A percentile compares a stretch with the other conserved stretches of the same genome.
Evolutionary conservation across 1,140 invertebrate genomes (phyloP).

Genomic region (Drosophila setifemur): DNA sequence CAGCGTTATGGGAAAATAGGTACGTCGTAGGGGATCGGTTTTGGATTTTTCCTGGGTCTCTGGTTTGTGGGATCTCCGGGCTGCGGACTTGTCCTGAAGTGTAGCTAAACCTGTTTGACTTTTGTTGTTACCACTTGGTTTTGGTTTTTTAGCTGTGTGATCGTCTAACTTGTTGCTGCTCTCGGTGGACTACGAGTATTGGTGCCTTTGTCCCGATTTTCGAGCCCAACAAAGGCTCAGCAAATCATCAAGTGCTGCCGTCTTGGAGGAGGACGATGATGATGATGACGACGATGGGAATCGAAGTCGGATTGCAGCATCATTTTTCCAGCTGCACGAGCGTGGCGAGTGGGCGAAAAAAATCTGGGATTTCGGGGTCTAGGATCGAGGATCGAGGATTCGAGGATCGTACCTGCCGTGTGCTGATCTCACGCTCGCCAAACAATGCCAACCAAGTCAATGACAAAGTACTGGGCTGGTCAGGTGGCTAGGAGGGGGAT

Average conservation of each 20-base stretch:
- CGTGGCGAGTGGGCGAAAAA: conserved; percentile 67
- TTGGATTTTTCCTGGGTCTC: not conserved
- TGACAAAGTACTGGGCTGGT: conserved; percentile 63
- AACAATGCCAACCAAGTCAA: conserved; percentile 53
- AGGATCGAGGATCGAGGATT: not conserved
- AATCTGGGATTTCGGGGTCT: not conserved
- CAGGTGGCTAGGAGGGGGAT: not conserved
- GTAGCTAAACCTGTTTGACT: conserved; percentile 79
- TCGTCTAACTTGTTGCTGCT: conserved; percentile 53
- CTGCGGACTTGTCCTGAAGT: conserved; percentile 46
- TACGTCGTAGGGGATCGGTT: conserved; percentile 25
- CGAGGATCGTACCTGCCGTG: conserved; percentile 62
- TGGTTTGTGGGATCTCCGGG: not conserved
- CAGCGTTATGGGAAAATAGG: conserved; percentile 63
- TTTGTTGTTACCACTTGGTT: conserved; percentile 57
- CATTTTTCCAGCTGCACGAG: conserved; percentile 78
- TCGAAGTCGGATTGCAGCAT: conserved; percentile 65
- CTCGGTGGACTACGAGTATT: conserved; percentile 20
- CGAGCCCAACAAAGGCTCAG: conserved; percentile 55
- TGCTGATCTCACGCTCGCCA: conserved; percentile 76
- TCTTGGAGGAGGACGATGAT: conserved; percentile 2
- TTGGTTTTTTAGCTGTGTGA: conserved; percentile 40
- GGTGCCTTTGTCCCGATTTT: conserved; percentile 53
- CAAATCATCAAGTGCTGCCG: conserved; percentile 76
- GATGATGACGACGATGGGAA: conserved; percentile 49